Evolutionary conservation across 2,113 vertebrate species (phyloP), one percentile per base, ranked within the genome.

Genomic region (Seriola aureovittata): DNA sequence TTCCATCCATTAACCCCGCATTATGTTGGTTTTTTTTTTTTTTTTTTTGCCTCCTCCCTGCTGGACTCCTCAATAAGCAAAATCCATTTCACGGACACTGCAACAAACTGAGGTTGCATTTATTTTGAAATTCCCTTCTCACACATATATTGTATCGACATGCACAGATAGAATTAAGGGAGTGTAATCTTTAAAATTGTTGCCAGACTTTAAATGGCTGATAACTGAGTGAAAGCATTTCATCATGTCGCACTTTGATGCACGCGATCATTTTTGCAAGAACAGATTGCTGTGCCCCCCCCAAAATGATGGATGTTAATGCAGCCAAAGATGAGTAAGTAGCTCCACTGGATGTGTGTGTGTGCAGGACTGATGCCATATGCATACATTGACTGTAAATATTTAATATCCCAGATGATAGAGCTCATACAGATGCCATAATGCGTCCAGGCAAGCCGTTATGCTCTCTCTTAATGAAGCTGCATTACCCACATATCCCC

Each of bases 391-490:
- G 76, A 90, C 80, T 81, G 74, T 91, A 91, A 81, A 92, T 88
- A 88, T 92, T 90, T 88, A 87, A 90, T 91, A 87, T 67, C 52
- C 75, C 25, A 42, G 78, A 70, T 77, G 76, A 85, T 87, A 79
- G 64, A 84, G 77, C 82, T 87, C 75, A 69, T 68, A 82, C 85
- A 80, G 78, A 78, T 73, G 91, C 81, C 79, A 42, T 87, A 73
- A 80, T 52, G 79, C 85, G 80, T 85, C 52, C 81, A 79, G 75
- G 65, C 77, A 38, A 38, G 67, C 80, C 34, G 25, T 89, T 90
- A 75, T 10, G 17, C 73, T 80, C 60, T 69, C 48, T 73, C 74
- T 86, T 94, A 94, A 94, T 92, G 84, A 94, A 93, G 89, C 89
- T 71, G 81, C 82, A 78, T 90, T 90, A 91, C 80, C 92, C 80